Evolutionary conservation across 2,797 vertebrate genomes (phyloP).

Genomic region (Knipowitschia caucasica): DNA sequence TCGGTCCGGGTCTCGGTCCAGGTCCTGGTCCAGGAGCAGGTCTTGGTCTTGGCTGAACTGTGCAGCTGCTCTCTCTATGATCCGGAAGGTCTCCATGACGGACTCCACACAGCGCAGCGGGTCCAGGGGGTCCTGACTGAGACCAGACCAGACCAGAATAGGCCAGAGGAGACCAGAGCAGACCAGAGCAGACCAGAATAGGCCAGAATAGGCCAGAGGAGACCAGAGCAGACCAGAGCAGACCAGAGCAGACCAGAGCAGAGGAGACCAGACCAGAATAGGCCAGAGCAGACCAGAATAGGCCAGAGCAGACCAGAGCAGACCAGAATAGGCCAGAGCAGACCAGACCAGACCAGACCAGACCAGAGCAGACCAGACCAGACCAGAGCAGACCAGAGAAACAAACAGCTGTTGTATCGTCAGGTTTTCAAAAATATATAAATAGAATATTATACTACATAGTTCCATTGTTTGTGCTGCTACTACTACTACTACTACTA

Average conservation of each 20-base stretch:
- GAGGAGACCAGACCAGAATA: not conserved
- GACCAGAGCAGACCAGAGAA: not conserved
- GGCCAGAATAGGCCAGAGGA: not conserved
- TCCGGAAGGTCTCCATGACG: constrained; percentile 92
- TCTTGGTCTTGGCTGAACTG: constrained; percentile 91
- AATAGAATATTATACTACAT: no score
- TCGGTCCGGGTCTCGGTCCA: constrained; percentile 84
- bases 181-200: not conserved
- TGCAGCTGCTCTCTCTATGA: constrained; percentile 92
- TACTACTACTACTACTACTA: no score
- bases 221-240: not conserved
- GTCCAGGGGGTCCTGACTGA: constrained; percentile 5
- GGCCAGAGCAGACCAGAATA: not conserved
- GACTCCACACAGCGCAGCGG: not conserved
- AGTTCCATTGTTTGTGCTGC: no score
- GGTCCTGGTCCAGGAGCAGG: constrained; percentile 82
- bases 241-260: not conserved
- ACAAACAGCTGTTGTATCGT: no score
- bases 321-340: no score
- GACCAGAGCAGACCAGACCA: not conserved
- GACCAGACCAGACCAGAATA: not conserved
- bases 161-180: not conserved
- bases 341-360: not conserved
- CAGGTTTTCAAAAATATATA: no score
- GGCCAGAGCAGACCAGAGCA: no score